Conservation (phyloP, 2,888 invertebrate species). For the Diloba caeruleocephala region DNA sequence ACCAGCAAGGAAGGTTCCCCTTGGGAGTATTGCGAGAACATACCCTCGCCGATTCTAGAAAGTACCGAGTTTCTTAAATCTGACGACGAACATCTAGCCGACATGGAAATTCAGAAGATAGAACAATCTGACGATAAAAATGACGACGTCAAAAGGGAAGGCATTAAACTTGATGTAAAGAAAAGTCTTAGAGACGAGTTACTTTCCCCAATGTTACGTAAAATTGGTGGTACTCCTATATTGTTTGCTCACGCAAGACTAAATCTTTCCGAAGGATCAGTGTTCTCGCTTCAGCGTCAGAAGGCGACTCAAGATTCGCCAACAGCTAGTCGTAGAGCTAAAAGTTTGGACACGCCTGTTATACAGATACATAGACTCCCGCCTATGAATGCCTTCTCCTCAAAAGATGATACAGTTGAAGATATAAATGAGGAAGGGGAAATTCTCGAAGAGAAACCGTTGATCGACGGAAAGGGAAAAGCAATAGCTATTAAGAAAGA, state of each 20-base stretch:
- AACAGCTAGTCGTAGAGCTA: constrained; percentile 92
- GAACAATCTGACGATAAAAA: constrained; percentile 74
- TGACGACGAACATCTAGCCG: constrained; percentile 88
- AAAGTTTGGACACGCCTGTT: constrained; percentile 95
- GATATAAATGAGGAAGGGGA: constrained; percentile 92
- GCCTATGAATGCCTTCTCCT: constrained; percentile 95
- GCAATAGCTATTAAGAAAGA: constrained; percentile 67
- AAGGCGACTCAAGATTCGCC: constrained; percentile 93
- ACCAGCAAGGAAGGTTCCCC: constrained; percentile 87
- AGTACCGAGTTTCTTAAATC: constrained; percentile 90
- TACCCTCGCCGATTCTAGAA: constrained; percentile 90
- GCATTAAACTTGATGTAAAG: constrained; percentile 73
- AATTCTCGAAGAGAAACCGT: constrained; percentile 89
- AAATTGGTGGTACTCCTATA: constrained; percentile 93
- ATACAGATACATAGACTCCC: constrained; percentile 94
- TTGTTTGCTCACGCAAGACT: constrained; percentile 94
- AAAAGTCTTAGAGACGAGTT: constrained; percentile 91
- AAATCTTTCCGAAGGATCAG: constrained; percentile 95
- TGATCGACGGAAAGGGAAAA: constrained; percentile 80
- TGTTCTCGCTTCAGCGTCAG: constrained; percentile 93
- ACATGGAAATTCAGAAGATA: constrained; percentile 88
- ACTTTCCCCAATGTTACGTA: constrained; percentile 92
- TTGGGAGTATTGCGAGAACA: constrained; percentile 91
- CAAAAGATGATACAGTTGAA: constrained; percentile 96
- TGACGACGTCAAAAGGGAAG: constrained; percentile 73